Evolutionary conservation across 2,797 vertebrate genomes (phyloP), one percentile per base, ranked within the genome.

Genomic region (Phylloscopus collybita): DNA sequence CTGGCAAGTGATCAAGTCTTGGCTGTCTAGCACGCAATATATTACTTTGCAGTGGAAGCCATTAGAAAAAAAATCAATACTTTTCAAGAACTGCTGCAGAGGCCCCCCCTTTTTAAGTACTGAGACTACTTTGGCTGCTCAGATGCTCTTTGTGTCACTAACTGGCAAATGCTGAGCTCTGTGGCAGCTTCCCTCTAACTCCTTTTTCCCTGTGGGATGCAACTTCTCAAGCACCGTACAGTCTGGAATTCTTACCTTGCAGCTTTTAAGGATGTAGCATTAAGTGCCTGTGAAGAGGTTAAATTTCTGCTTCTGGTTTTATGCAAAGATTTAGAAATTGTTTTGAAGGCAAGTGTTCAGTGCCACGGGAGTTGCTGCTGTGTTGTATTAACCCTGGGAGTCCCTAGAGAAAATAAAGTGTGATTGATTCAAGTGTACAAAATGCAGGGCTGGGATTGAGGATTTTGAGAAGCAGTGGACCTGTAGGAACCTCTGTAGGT

Each of bases 41-140:
- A 94, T 85, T 86, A 44, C 85, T 86, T n/a, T 92, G 90, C 94
- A 91, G 85, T 40, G 91, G n/a, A 92, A 95, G 25, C 86, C 88
- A 90, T 92, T 95, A 87, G n/a, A 86, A 83, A 78, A 90, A 74
- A 74, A 84, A 82, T 64, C 94, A 49, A 61, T 88, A 57, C 13
- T 80, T 62, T 65, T 78, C 61, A 64, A 74, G 87, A 91, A 34
- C 27, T 86, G 92, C 89, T 66, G 92, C 95, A 91, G 91, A 82
- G 70, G 11, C 15, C 34, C 38, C 53, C 26, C 5, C 9, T 56
- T 78, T 44, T 78, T 25, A 57, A 82, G 70, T 32, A 5, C 65
- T 20, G 36, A 44, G 70, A 45, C 62, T 20, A 3, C 57, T 61
- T 45, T 44, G 79, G 69, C 86, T 82, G 25, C 84, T 70, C 20